phyloP scores from a whole-genome alignment of 2,797 vertebrate genomes.

The Phataginus tetradactyla region DNA sequence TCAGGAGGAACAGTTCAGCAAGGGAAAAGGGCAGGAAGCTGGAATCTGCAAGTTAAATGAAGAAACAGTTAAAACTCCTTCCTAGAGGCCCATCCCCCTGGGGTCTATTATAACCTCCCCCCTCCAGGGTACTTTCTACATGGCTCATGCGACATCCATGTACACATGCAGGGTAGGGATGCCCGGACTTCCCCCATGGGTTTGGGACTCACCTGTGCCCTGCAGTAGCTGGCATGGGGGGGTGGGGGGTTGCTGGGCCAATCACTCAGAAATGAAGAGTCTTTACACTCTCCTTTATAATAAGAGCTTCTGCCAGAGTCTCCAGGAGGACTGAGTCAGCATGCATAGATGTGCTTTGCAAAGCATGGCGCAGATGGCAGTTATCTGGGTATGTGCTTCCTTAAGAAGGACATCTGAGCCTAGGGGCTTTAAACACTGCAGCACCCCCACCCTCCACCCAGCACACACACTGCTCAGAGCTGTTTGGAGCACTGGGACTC shows the following conservation, averaged over 20 bases:
- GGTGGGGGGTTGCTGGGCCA: background rate
- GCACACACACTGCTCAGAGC: background rate
- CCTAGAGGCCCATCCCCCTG: too few relatives aligned
- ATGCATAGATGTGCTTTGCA: background rate
- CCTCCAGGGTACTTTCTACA: too few relatives aligned
- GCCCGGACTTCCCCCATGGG: too few relatives aligned
- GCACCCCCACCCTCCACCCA: too few relatives aligned
- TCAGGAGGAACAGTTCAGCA: accelerated
- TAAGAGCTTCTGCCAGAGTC: background rate
- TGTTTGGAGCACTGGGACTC: background rate
- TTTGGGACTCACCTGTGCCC: background rate
- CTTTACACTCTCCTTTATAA: background rate
- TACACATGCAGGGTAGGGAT: accelerated
- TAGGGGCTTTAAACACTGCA: background rate
- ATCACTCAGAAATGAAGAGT: accelerated
- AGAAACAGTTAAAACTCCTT: too few relatives aligned
- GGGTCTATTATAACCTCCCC: too few relatives aligned
- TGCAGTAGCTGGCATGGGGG: background rate
- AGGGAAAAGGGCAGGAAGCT: accelerated
- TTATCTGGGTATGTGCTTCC: background rate
- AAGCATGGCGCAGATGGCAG: background rate
- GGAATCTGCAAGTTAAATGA: background rate
- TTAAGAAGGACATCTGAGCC: background rate
- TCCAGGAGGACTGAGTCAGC: background rate
- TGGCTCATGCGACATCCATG: too few relatives aligned